A percentile compares a stretch with the other conserved stretches of the same genome.
These are phyloP conservation scores for Trichacis sp. DNA, from an alignment of 2,888 invertebrate species.

Conservation along the genomic window DNA sequence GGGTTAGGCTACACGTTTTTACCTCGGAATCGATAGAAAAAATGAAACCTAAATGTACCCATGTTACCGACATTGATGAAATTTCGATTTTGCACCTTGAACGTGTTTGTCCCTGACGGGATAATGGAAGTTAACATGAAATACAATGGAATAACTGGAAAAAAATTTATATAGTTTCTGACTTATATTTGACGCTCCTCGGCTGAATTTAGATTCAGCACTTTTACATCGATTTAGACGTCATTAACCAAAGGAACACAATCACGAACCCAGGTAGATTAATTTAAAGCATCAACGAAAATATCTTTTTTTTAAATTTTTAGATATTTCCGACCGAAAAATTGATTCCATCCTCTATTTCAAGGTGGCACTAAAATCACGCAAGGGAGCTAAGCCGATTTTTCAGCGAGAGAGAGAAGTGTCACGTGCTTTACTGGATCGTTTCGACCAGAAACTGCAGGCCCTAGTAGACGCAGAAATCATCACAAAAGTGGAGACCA, in stretches of 20 bases:
- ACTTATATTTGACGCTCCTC: slow-evolving; percentile 9
- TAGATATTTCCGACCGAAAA: slow-evolving; percentile 16
- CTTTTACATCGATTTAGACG: slow-evolving; percentile 7
- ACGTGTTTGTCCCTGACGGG: slow-evolving; percentile 19
- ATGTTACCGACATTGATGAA: slow-evolving; percentile 3
- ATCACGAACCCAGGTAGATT: not conserved
- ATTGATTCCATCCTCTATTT: slow-evolving; percentile 12
- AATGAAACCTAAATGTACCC: slow-evolving; percentile 8
- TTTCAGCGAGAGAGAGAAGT: slow-evolving; percentile 17
- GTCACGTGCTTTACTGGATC: slow-evolving; percentile 9
- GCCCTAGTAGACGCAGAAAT: slow-evolving; percentile 14
- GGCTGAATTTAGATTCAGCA: slow-evolving; percentile 14
- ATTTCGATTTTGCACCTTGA: slow-evolving; percentile 20
- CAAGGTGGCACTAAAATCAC: slow-evolving; percentile 11
- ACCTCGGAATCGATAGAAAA: slow-evolving; percentile 5
- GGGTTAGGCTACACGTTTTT: slow-evolving; percentile 20
- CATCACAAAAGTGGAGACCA: slow-evolving; percentile 17
- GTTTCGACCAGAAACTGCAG: slow-evolving; percentile 17
- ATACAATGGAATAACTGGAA: slow-evolving; percentile 7
- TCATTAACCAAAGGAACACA: slow-evolving; percentile 1
- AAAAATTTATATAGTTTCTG: slow-evolving; percentile 17
- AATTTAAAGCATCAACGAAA: slow-evolving; percentile 1
- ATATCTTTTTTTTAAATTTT: slow-evolving; percentile 8
- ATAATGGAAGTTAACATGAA: slow-evolving; percentile 12
- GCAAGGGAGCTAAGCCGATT: slow-evolving; percentile 11